Conservation (phyloP, 2,888 invertebrate genomes). For the Ornithoptera priamus region DNA sequence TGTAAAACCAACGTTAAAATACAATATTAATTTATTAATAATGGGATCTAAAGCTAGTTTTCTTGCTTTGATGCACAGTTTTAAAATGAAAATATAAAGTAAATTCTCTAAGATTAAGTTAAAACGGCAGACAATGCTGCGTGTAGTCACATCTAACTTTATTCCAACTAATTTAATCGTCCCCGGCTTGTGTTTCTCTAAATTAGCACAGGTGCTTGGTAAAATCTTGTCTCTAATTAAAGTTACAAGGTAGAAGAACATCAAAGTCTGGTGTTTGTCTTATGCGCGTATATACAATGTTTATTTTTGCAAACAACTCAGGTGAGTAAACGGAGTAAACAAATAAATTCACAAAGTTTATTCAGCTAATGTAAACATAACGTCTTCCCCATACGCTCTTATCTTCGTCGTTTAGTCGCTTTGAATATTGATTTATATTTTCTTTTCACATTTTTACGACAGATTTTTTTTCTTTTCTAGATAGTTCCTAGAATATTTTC, state of each 20-base stretch:
- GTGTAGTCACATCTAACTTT: neutral
- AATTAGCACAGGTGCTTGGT: constrained; percentile 5
- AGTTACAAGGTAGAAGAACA: constrained; percentile 5
- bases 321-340: constrained; percentile 19
- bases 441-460: neutral
- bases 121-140: constrained; percentile 4
- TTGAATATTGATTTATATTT: neutral
- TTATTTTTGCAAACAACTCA: constrained; percentile 13
- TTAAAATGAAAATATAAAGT: neutral
- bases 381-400: constrained; percentile 6
- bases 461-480: neutral
- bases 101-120: neutral
- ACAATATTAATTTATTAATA: neutral
- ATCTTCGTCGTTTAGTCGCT: constrained; percentile 3
- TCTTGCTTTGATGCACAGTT: neutral
- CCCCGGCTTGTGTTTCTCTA: constrained; percentile 5
- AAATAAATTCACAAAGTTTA: constrained; percentile 23
- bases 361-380: constrained; percentile 14
- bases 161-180: constrained; percentile 4
- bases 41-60: neutral
- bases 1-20: neutral
- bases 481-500: too few relatives aligned
- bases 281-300: constrained; percentile 5
- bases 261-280: constrained; percentile 15
- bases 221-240: constrained; percentile 21